Base-by-base conservation (phyloP, 2,888 invertebrate genomes). In the Keiferia lycopersicella region DNA sequence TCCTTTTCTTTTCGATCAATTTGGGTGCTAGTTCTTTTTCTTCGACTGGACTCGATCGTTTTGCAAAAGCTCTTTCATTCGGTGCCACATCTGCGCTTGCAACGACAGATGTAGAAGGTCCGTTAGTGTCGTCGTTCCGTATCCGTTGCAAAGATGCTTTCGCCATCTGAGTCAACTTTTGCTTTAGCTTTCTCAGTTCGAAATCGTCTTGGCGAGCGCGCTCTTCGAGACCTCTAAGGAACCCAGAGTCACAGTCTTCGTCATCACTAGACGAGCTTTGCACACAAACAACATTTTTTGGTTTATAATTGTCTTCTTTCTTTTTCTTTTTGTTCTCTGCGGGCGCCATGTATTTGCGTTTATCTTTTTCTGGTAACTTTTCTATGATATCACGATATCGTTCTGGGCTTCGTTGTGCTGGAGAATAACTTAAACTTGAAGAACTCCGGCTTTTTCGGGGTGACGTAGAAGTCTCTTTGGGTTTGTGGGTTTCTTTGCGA, bases 101-200 rank as follows among this genome's bases (percentile, higher is more conserved):
- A 16, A 65, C 65, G 12, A 77, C 78, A 1, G 85, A 81, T 10
- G 83, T 82, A 3, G 85, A 83, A 4, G 85, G 83, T 4, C 76
- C 80, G 61, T 76, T 80, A 8, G 71, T 71, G 50, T 81, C 84
- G 48, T 81, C 83, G 18, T 63, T 69, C 48, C 79, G 70, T 63
- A 71, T 77, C n/a, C 77, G 73, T 68, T 86, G 84, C 48, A 85
- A 76, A 0, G 85, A 78, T 1, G 95, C 95, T 74, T 95, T 95
- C 1, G 96, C 96, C 83, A 96, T 95, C 67, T 67, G 95, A 92
- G 64, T 95, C 93, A 79, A 94, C 82, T 69, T 94, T 93, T 71
- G 94, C 75, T 95, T 94, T 68, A 96, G 83, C 76, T 94, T 93
- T 73, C 93, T 93, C 69, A 96, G 80, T 75, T 96, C 96, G 61